Evolutionary conservation across 2,797 vertebrate species (phyloP), one percentile per base, ranked within the genome.

Genomic region (Acrocephalus scirpaceus): DNA sequence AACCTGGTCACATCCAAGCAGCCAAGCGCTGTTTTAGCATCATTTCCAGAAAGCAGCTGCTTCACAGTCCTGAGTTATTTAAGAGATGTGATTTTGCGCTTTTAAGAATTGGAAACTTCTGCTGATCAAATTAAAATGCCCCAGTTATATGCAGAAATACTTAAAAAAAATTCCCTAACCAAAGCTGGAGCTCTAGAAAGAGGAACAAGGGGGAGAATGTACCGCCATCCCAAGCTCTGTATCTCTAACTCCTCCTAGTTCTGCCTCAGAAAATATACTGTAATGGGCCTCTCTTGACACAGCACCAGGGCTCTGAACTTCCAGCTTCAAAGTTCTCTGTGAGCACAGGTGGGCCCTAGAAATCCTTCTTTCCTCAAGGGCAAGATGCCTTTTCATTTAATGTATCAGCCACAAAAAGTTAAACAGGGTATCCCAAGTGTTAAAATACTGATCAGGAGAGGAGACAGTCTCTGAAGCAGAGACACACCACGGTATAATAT

Each of bases 401-500:
- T 45, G 44, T 50, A 34, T 13, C 32, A 80, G 71, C 29, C 71
- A 53, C 32, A 16, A 25, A 38, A 74, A 83, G 44, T 67, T 60
- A 71, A 85, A 85, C 74, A 74, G 51, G n/a, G 19, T 50, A 57
- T 44, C 23, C 60, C 11, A 56, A 70, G 20, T 29, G 29, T 65
- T 66, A 47, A 36, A 92, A 65, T 1, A 71, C 70, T 5, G 51
- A 58, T 58, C 81, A 73, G 58, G n/a, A 73, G 7, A 42, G 30
- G 29, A 67, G 53, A 44, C 15, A n/a, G 30, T 10, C 42, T 30
- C 86, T 15, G 30, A 65, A 56, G 29, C 10, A 78, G 20, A 61
- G 5, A 22, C 15, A 12, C 1, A 14, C 12, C 3, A 5, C 4
- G 0, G 10, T 2, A 8, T 2, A 58, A 20, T 1, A 29, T 1